A percentile compares a stretch with the other conserved stretches of the same genome.
Evolutionary conservation across 2,113 vertebrate genomes (phyloP).

Genomic region (Dicaeum eximium): DNA sequence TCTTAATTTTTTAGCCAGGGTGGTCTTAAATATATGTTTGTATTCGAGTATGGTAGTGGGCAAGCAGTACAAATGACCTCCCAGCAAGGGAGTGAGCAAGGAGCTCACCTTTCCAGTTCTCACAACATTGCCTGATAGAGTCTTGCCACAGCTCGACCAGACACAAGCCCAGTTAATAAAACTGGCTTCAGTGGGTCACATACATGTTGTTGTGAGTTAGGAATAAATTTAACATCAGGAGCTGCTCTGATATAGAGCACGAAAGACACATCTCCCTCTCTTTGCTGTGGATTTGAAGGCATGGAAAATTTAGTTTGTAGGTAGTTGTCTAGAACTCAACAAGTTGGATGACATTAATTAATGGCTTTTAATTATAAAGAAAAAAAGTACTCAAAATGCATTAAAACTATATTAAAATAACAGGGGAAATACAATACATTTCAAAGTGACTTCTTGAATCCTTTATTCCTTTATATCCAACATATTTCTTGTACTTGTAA

Average conservation of each 20-base stretch:
- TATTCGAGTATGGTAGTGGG: fast-evolving
- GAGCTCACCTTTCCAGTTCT: background rate
- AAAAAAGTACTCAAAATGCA: background rate
- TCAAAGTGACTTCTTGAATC: background rate
- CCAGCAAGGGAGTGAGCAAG: background rate
- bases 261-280: background rate
- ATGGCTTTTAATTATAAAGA: background rate
- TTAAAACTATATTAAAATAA: background rate
- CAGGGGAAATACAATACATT: background rate
- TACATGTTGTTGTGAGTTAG: background rate
- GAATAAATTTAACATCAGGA: background rate
- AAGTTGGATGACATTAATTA: background rate
- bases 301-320: background rate
- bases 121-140: background rate
- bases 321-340: background rate
- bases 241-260: background rate
- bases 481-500: background rate
- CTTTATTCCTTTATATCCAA: background rate
- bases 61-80: background rate
- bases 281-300: background rate
- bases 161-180: background rate
- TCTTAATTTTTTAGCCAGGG: background rate
- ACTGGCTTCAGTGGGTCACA: background rate
- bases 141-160: background rate
- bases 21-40: background rate